phyloP scores from a whole-genome alignment of 1,140 invertebrate genomes.

The Apis mellifera region Amel_HAv3.1 CM009936.2:10680501-10681000 shows the following conservation, averaged over 20 bases:
- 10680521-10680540: slow-evolving; percentile 39
- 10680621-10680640: slow-evolving; percentile 64
- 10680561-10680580: slow-evolving; percentile 46
- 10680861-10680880: not conserved
- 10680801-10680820: not conserved
- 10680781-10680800: not conserved
- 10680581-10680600: slow-evolving; percentile 54
- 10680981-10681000: too few species aligned
- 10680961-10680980: too few species aligned
- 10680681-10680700: slow-evolving; percentile 30
- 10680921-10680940: too few species aligned
- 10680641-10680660: slow-evolving; percentile 52
- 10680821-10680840: slow-evolving; percentile 2
- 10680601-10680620: slow-evolving; percentile 66
- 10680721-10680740: slow-evolving; percentile 30
- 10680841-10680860: not conserved
- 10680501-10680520: not conserved
- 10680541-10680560: slow-evolving; percentile 1
- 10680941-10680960: too few species aligned
- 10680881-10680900: too few species aligned
- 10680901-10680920: too few species aligned
- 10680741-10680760: slow-evolving; percentile 46
- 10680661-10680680: slow-evolving; percentile 11
- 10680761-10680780: slow-evolving; percentile 25
- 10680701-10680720: slow-evolving; percentile 61